A percentile compares a stretch with the other conserved stretches of the same genome.
phyloP scores from a whole-genome alignment of 2,113 vertebrate species.

The Tachycineta bicolor region DNA sequence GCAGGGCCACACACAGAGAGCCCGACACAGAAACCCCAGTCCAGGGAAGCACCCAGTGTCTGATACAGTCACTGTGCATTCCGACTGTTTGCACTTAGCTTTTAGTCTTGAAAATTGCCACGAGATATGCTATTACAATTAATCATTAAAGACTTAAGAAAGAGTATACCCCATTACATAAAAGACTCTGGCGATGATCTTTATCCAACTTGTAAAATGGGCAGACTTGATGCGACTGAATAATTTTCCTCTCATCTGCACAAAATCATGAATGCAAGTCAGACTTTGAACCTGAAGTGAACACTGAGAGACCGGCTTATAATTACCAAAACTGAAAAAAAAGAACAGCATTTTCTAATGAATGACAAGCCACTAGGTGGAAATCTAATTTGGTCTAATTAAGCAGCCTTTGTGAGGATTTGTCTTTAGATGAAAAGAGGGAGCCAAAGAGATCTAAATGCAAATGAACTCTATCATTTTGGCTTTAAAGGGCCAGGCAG shows the following conservation, averaged over 20 bases:
- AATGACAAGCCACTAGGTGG: conserved; percentile 80
- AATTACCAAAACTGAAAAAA: conserved; percentile 78
- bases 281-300: conserved; percentile 47
- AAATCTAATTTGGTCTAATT: conserved; percentile 88
- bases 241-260: conserved; percentile 63
- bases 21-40: rapidly evolving
- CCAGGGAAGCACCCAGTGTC: background rate
- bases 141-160: conserved; percentile 64
- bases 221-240: conserved; percentile 54
- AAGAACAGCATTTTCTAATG: conserved; percentile 80
- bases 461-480: conserved; percentile 76
- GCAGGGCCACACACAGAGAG: background rate
- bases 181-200: conserved; percentile 55
- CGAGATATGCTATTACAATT: conserved; percentile 43
- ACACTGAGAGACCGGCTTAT: conserved; percentile 51
- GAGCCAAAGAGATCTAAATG: conserved; percentile 81
- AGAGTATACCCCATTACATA: conserved; percentile 48
- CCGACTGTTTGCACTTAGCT: conserved; percentile 38
- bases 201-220: conserved; percentile 70
- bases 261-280: conserved; percentile 66
- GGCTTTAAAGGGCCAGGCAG: conserved; percentile 72
- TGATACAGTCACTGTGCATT: background rate
- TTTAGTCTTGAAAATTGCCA: conserved; percentile 55
- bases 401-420: conserved; percentile 85
- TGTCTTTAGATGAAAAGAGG: conserved; percentile 80